A percentile compares a stretch with the other conserved stretches of the same genome.
phyloP scores from a whole-genome alignment of 2,113 vertebrate genomes.

The Leucoraja erinaceus region DNA sequence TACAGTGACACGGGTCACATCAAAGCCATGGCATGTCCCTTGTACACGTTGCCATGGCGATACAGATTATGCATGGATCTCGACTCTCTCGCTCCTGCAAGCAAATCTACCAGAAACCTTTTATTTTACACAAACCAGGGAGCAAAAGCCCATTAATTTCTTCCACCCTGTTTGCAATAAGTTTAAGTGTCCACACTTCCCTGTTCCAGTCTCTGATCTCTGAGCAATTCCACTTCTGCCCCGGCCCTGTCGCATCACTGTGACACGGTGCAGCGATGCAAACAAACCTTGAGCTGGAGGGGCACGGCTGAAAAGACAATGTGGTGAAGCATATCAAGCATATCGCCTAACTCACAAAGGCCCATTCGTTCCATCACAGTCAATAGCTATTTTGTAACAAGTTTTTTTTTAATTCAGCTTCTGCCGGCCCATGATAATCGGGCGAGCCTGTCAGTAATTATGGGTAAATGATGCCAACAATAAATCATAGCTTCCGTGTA shows the following conservation, averaged over 20 bases:
- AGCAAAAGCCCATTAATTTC: not conserved
- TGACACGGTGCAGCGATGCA: not conserved
- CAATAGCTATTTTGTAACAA: not conserved
- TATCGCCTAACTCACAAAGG: not conserved
- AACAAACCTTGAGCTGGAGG: not conserved
- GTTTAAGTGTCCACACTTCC: not conserved
- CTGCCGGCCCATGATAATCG: not conserved
- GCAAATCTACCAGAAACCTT: not conserved
- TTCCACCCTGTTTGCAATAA: not conserved
- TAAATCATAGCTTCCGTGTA: slow-evolving; percentile 3
- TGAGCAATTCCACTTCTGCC: not conserved
- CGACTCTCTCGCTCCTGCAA: not conserved
- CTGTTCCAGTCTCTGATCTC: not conserved
- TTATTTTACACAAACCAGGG: not conserved
- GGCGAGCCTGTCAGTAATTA: not conserved
- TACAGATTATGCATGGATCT: not conserved
- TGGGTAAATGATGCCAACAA: not conserved
- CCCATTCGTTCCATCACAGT: not conserved
- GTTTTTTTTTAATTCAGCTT: not conserved
- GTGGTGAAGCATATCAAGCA: not conserved
- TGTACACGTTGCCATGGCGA: not conserved
- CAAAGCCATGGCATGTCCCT: not conserved
- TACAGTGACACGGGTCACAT: not conserved
- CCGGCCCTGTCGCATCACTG: not conserved
- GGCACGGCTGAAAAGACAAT: not conserved